Evolutionary conservation across 92 coral and sea anemone genomes (phyloP), one percentile per base, ranked within the genome.

Genomic region (Meandrina meandrites): DNA sequence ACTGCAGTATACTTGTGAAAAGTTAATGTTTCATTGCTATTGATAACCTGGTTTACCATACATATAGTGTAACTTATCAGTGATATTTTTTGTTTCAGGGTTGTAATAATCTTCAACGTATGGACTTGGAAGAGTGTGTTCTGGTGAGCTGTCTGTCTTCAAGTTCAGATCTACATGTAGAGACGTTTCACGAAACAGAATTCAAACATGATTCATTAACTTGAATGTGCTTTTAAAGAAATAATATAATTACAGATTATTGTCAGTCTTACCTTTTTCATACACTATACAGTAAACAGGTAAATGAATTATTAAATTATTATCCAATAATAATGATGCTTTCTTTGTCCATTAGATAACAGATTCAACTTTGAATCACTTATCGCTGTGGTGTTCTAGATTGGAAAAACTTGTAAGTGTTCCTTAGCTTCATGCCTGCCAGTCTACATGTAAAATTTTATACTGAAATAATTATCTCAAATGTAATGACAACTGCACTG

Each of bases 101-200:
- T 34, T 97, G 99, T 82, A 89, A 97, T 79, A 89, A 86, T 51
- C 89, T 97, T 79, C 98, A 97, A 87, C 92, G 98, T 57, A 92
- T 97, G 97, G 99, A 97, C 75, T 90, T 97, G 69, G 99, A 97
- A 80, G 99, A 97, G 81, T 97, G 99, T 85, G 93, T 96, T 69
- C 81, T 93, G 92, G 99, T 97, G 86, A 88, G 99, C 45, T 40
- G 6, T 2, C 45, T 40, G 45, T 40, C 45, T 40, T n/a, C n/a
- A n/a, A n/a, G n/a, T n/a, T n/a, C n/a, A n/a, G n/a, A n/a, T n/a
- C n/a, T n/a, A n/a, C n/a, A n/a, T n/a, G n/a, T n/a, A n/a, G n/a
- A n/a, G n/a, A n/a, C n/a, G n/a, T n/a, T n/a, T n/a, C n/a, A n/a
- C n/a, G n/a, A n/a, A n/a, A 40, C 2, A 40, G 45, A 40, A 40